These are phyloP conservation scores for Corythaeola cristata DNA, from an alignment of 2,113 vertebrate genomes.

Conservation along the genomic window DNA sequence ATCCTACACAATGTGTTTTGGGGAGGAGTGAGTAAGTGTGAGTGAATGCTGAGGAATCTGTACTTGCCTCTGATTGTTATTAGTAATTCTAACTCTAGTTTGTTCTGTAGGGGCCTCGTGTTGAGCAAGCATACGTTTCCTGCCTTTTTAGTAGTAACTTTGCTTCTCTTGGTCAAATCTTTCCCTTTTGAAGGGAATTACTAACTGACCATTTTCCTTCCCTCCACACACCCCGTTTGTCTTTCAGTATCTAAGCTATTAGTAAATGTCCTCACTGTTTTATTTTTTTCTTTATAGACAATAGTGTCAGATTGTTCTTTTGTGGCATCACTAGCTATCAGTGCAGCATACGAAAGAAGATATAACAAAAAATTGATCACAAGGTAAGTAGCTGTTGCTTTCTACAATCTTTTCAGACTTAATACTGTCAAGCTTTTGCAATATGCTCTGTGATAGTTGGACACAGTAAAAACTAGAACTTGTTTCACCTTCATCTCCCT, in stretches of 20 bases:
- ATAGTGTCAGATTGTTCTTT: conserved; percentile 99
- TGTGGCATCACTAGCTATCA: conserved; percentile 95
- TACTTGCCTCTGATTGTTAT: background rate
- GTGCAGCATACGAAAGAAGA: conserved; percentile 95
- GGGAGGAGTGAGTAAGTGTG: background rate
- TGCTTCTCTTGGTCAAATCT: background rate
- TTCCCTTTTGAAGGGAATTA: background rate
- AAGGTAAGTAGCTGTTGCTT: conserved; percentile 77
- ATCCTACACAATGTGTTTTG: background rate
- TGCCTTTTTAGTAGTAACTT: background rate
- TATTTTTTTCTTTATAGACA: conserved; percentile 77
- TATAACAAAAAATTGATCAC: conserved; percentile 98
- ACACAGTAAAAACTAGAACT: background rate
- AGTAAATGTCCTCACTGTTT: background rate
- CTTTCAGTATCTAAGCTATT: background rate
- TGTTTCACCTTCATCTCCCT: background rate
- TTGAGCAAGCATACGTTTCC: background rate
- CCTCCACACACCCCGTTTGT: background rate
- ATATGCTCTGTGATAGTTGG: background rate
- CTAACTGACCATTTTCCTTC: background rate
- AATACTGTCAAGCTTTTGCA: background rate
- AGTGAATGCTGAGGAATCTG: background rate
- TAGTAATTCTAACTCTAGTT: background rate
- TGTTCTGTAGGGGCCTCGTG: background rate
- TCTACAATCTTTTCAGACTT: background rate